Evolutionary conservation across 2,113 vertebrate species (phyloP).

Genomic region (Petrocephalus zakoni): DNA sequence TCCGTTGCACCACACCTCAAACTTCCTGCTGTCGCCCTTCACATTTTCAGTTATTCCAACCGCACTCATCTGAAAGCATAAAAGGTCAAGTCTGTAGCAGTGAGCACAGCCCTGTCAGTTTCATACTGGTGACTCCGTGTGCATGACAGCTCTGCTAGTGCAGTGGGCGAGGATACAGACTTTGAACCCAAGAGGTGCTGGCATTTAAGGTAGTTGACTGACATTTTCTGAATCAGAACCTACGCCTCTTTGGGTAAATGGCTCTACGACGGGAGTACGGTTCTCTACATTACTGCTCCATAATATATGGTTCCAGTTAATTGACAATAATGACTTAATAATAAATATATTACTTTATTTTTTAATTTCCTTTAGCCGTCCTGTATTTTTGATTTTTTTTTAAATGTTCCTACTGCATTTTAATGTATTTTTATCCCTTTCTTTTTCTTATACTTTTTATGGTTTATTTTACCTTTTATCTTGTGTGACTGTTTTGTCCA

Average conservation of each 20-base stretch:
- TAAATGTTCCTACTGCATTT: not conserved
- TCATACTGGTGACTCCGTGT: too few species aligned
- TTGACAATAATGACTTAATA: not conserved
- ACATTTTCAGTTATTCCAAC: slow-evolving; percentile 90
- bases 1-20: slow-evolving; percentile 87
- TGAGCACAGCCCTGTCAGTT: not conserved
- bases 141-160: not conserved
- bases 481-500: not conserved
- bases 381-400: too few species aligned
- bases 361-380: not conserved
- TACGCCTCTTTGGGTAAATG: not conserved
- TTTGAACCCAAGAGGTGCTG: not conserved
- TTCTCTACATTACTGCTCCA: not conserved
- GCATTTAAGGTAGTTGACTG: not conserved
- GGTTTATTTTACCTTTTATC: not conserved
- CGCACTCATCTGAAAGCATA: slow-evolving; percentile 73
- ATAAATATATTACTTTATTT: not conserved
- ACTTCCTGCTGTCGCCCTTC: slow-evolving; percentile 86
- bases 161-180: not conserved
- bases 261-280: not conserved
- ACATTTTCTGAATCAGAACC: not conserved
- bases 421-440: not conserved
- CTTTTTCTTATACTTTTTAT: not conserved
- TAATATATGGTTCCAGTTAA: not conserved
- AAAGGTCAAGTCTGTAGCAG: not conserved